Base-by-base conservation (phyloP, 64 coral and sea anemone genomes). In the Montipora cactus region DNA sequence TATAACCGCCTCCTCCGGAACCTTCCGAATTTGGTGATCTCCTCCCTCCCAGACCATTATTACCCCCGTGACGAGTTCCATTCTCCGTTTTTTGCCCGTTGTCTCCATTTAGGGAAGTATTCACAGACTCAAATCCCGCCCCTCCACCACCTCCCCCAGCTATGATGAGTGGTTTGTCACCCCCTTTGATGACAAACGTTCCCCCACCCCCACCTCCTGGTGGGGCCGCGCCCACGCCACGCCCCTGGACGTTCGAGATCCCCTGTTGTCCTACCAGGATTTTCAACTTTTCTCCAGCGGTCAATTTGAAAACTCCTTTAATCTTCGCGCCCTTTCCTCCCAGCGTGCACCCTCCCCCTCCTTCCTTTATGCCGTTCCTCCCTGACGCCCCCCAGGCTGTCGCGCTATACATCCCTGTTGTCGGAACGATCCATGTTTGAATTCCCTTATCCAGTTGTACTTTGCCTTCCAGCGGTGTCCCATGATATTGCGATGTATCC, bases 111-210 rank as follows among this genome's bases (percentile, higher is more conserved):
- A 64, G 18, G 72, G 69, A 77, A 46, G 21, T 74, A 1, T 75
- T 72, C 3, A 16, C 69, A 72, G 77, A 64, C 50, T 57, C 87
- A 5, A 87, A 57, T 11, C n/a, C 45, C 45, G 88, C 95, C 13
- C 92, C 95, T 7, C 95, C 95, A 44, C 95, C 95, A 22, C 95
- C 95, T 19, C 95, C 95, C 68, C 92, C 95, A 44, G 95, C 92
- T 37, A 97, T 48, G 76, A 91, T 48, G 20, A 97, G 15, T 2
- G 88, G 58, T 47, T 21, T 62, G 78, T 91, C 49, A 13, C 59
- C 49, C 25, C 15, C 11, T 59, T 83, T 68, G 45, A 81, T 73
- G 14, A 97, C 92, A 78, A 97, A 97, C 8, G 95, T 94, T 2
- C 92, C 95, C 9, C 89, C 94, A 74, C 95, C 95, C 12, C 95